A percentile compares a stretch with the other conserved stretches of the same genome.
These are phyloP conservation scores for Betta splendens DNA, from an alignment of 2,797 vertebrate species.

Conservation along the genomic window DNA sequence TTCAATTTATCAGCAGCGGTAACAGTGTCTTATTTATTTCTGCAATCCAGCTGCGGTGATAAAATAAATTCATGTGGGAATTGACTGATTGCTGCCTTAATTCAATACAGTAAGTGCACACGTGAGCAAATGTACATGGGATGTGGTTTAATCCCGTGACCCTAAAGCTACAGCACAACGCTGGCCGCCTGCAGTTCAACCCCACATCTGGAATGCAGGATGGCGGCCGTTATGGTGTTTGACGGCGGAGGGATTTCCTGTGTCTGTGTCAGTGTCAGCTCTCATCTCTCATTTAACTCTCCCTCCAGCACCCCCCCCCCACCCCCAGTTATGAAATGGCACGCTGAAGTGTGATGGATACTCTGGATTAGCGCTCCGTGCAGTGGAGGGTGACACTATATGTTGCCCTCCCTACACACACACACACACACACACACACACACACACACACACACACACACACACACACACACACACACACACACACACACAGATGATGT, in stretches of 20 bases:
- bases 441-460: conserved; percentile 6
- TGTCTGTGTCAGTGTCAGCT: conserved; percentile 44
- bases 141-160: neutral
- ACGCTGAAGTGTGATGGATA: conserved; percentile 55
- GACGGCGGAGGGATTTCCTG: conserved; percentile 60
- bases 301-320: conserved; percentile 18
- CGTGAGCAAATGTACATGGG: neutral
- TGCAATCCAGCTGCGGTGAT: neutral
- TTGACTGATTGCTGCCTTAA: neutral
- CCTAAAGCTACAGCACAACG: neutral
- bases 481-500: conserved; percentile 2
- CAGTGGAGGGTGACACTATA: conserved; percentile 35
- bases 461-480: conserved; percentile 12
- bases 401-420: conserved; percentile 1
- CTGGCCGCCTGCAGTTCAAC: neutral
- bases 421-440: conserved; percentile 15
- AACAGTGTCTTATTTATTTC: neutral
- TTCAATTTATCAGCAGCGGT: neutral
- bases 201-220: conserved; percentile 29
- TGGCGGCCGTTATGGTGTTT: conserved; percentile 53
- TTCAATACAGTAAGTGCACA: neutral
- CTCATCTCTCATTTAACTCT: conserved; percentile 48
- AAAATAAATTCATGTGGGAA: neutral
- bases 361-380: conserved; percentile 47
- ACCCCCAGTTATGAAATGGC: conserved; percentile 22